Evolutionary conservation across 2,113 vertebrate genomes (phyloP).

Genomic region (Pseudorhombus dupliciocellatus): DNA sequence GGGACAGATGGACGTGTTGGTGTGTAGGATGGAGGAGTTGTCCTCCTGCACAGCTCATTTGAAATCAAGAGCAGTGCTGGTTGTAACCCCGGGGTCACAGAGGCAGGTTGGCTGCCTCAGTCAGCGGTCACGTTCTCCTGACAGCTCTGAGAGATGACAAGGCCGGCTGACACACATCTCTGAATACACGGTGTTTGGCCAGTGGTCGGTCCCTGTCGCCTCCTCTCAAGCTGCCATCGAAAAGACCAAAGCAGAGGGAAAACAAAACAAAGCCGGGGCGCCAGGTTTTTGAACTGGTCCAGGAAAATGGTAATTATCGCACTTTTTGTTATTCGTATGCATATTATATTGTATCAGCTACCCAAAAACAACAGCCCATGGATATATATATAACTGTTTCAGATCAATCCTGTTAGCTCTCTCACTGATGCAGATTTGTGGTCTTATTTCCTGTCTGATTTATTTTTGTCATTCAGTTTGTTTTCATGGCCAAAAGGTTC

Average conservation of each 20-base stretch:
- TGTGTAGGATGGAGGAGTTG: slow-evolving; percentile 32
- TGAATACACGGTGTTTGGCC: slow-evolving; percentile 38
- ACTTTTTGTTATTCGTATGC: background rate
- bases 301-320: background rate
- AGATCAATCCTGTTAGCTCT: too few species aligned
- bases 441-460: too few species aligned
- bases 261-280: background rate
- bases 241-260: background rate
- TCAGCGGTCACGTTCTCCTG: slow-evolving; percentile 64
- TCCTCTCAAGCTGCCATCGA: slow-evolving; percentile 24
- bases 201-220: slow-evolving; percentile 44
- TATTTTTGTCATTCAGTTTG: too few species aligned
- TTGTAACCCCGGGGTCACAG: slow-evolving; percentile 66
- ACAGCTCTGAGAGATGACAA: slow-evolving; percentile 71
- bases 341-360: too few species aligned
- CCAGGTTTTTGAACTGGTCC: background rate
- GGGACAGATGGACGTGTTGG: background rate
- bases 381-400: too few species aligned
- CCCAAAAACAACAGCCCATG: too few species aligned
- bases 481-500: too few species aligned
- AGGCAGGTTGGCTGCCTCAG: slow-evolving; percentile 68
- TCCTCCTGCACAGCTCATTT: slow-evolving; percentile 61
- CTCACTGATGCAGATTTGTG: too few species aligned
- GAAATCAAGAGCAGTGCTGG: slow-evolving; percentile 56
- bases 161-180: slow-evolving; percentile 67